phyloP scores from a whole-genome alignment of 2,888 invertebrate species.

The Cetonia aurata region DNA sequence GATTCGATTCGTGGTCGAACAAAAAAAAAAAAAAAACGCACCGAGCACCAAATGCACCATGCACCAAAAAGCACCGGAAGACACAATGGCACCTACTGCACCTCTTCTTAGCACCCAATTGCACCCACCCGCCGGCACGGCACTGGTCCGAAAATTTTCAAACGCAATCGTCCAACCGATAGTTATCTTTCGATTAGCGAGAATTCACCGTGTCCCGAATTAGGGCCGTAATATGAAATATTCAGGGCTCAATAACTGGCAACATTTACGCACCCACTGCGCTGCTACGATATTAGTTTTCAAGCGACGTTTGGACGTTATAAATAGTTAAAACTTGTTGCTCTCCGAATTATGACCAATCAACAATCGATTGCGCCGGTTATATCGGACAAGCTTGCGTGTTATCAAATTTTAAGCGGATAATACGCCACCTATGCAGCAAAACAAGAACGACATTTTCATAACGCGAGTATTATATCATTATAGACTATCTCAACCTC shows the following conservation, averaged over 20 bases:
- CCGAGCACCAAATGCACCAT: constrained; percentile 26
- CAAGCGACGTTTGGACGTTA: too few relatives aligned
- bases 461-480: too few relatives aligned
- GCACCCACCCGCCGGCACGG: constrained; percentile 48
- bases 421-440: too few relatives aligned
- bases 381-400: too few relatives aligned
- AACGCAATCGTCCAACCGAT: not conserved
- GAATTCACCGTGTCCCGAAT: constrained; percentile 35
- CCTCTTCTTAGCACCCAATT: constrained; percentile 43
- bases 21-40: constrained; percentile 4
- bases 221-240: constrained; percentile 51
- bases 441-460: too few relatives aligned
- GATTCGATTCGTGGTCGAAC: constrained; percentile 11
- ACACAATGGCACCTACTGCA: constrained; percentile 47
- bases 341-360: too few relatives aligned
- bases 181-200: constrained; percentile 9
- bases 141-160: constrained; percentile 18
- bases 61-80: constrained; percentile 56
- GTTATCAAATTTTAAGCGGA: too few relatives aligned
- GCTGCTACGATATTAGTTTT: too few relatives aligned
- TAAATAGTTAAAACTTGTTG: too few relatives aligned
- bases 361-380: too few relatives aligned
- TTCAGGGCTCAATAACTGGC: constrained; percentile 51
- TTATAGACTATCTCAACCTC: too few relatives aligned
- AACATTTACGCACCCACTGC: constrained; percentile 10